Evolutionary conservation across 2,888 invertebrate species (phyloP), one percentile per base, ranked within the genome.

Genomic region (Orthonevra nobilis): DNA sequence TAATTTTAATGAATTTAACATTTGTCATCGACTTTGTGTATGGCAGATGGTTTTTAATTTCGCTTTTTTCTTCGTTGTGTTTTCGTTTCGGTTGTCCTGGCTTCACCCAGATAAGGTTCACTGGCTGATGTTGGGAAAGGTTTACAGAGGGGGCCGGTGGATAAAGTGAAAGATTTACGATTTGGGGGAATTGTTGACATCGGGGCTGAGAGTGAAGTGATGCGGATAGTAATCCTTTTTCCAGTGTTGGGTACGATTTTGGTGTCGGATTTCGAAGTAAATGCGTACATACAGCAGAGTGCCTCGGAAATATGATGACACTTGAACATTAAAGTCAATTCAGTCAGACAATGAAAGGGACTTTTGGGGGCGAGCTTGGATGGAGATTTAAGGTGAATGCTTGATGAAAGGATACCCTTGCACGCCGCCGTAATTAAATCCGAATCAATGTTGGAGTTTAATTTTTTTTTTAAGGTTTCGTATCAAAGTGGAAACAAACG

Each of bases 1-100:
- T 77, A 70, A 77, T 77, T 77, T 77, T 77, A 77, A 77, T 77
- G 70, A 77, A 77, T 77, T 77, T 64, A 77, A 77, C 77, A 77
- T 77, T 72, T 72, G 64, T 77, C 77, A 77, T 77, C 64, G 77
- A 66, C 70, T 70, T 72, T 64, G 64, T n/a, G n/a, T 58, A 26
- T 77, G 60, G 70, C 77, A 70, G 70, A 70, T 77, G 70, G 70
- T 52, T 70, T 77, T 64, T 70, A 60, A 70, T 77, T 70, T 64
- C 40, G 58, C 38, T 54, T 66, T 40, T 72, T 26, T n/a, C n/a
- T n/a, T n/a, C n/a, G n/a, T n/a, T n/a, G n/a, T n/a, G 10, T 28
- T 30, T 56, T 17, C 28, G 4, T 61, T 44, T 32, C 10, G n/a
- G 6, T 44, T 36, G 28, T 28, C 14, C 58, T 46, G 10, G 14